Evolutionary conservation across 2,888 invertebrate species (phyloP).

Genomic region (Mechanitis messenoides): DNA sequence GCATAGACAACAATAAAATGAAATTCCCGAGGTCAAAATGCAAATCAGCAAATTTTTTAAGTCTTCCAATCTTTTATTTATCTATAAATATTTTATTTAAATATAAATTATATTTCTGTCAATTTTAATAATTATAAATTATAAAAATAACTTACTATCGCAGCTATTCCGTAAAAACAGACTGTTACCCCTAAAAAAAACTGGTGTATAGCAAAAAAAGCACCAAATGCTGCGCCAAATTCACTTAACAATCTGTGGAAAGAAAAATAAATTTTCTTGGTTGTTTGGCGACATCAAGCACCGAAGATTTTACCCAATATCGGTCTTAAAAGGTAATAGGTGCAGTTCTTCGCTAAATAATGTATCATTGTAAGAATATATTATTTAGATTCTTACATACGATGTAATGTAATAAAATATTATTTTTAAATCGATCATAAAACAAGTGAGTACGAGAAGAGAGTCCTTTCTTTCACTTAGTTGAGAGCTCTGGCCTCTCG

Average conservation of each 20-base stretch:
- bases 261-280: too few species aligned
- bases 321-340: too few species aligned
- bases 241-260: slow-evolving; percentile 21
- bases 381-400: too few species aligned
- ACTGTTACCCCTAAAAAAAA: slow-evolving; percentile 28
- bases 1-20: slow-evolving; percentile 29
- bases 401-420: too few species aligned
- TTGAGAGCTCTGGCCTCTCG: too few species aligned
- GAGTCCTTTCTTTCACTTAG: too few species aligned
- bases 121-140: not conserved
- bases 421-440: too few species aligned
- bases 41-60: slow-evolving; percentile 28
- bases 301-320: too few species aligned
- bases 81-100: slow-evolving; percentile 22
- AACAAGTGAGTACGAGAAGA: too few species aligned
- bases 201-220: slow-evolving; percentile 29
- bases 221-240: slow-evolving; percentile 29
- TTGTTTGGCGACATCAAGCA: too few species aligned
- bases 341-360: too few species aligned
- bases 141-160: slow-evolving; percentile 26
- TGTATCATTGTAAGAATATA: too few species aligned
- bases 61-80: slow-evolving; percentile 29
- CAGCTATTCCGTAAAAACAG: slow-evolving; percentile 32
- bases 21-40: slow-evolving; percentile 19
- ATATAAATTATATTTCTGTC: not conserved